These are phyloP conservation scores for Sipha maydis DNA, from an alignment of 2,888 invertebrate species.

Conservation along the genomic window DNA sequence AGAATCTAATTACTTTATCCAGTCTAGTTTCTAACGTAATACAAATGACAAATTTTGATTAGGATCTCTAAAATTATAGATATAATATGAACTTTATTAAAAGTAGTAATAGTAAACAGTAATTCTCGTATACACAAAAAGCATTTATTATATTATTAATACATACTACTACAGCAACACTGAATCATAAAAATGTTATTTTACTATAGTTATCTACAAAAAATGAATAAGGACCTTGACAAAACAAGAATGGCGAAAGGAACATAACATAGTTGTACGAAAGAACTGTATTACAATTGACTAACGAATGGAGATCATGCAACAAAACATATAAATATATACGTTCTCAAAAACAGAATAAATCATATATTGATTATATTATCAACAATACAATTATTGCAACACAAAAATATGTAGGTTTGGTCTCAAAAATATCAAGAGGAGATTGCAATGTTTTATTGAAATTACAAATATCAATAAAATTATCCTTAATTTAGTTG, in stretches of 20 bases:
- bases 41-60: neutral
- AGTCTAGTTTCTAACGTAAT: neutral
- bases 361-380: neutral
- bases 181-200: constrained; percentile 30
- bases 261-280: constrained; percentile 9
- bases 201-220: constrained; percentile 6
- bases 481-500: constrained; percentile 1
- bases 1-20: neutral
- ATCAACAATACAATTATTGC: neutral
- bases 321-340: constrained; percentile 26
- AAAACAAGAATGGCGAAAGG: constrained; percentile 51
- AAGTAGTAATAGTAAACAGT: neutral
- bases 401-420: neutral
- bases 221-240: constrained; percentile 36
- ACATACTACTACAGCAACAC: neutral
- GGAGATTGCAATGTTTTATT: constrained; percentile 4
- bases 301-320: constrained; percentile 24
- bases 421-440: neutral
- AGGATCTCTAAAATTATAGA: neutral
- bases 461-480: neutral
- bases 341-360: constrained; percentile 5
- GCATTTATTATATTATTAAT: too few relatives aligned
- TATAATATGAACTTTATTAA: neutral
- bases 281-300: neutral
- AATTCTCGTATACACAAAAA: neutral